Percentiles rank a stretch among this genome's conserved stretches.
Conservation (phyloP, 2,888 invertebrate species). For the Masnerella sp. region DNA sequence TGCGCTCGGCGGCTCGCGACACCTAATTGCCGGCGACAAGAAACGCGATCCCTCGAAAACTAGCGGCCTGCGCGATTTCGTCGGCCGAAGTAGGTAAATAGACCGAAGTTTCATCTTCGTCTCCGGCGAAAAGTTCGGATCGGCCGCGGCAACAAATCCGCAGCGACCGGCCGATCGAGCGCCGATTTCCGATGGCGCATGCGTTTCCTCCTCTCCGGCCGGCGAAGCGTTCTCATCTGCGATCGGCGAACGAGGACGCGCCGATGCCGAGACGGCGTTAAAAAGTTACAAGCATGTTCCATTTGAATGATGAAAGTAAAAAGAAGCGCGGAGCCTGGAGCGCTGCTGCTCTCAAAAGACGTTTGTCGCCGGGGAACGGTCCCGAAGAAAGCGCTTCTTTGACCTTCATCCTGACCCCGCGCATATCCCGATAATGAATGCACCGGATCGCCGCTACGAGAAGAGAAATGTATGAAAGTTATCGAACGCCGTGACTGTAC, state of each 20-base stretch:
- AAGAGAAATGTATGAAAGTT: conserved; percentile 60
- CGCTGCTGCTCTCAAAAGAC: conserved; percentile 17
- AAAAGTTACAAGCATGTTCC: conserved; percentile 68
- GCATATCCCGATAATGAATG: conserved; percentile 37
- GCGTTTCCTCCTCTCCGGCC: conserved; percentile 42
- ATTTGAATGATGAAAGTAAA: conserved; percentile 67
- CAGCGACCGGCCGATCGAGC: conserved; percentile 16
- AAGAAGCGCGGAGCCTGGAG: conserved; percentile 21
- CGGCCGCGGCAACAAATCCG: not conserved
- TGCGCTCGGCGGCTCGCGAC: too few species aligned
- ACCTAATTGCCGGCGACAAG: conserved; percentile 1
- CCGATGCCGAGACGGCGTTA: conserved; percentile 60
- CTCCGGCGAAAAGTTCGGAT: too few species aligned
- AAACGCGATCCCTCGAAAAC: conserved; percentile 1
- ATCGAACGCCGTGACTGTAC: conserved; percentile 42
- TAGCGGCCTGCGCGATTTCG: not conserved
- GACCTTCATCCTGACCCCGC: conserved; percentile 56
- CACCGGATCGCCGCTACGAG: conserved; percentile 34
- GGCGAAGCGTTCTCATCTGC: conserved; percentile 44
- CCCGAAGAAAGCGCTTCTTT: conserved; percentile 37
- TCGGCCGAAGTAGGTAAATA: conserved; percentile 48
- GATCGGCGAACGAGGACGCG: conserved; percentile 65
- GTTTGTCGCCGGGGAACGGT: conserved; percentile 6
- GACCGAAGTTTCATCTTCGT: conserved; percentile 29
- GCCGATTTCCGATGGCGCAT: conserved; percentile 23